Evolutionary conservation across 2,113 vertebrate species (phyloP), one percentile per base, ranked within the genome.

Genomic region (Phycodurus eques): DNA sequence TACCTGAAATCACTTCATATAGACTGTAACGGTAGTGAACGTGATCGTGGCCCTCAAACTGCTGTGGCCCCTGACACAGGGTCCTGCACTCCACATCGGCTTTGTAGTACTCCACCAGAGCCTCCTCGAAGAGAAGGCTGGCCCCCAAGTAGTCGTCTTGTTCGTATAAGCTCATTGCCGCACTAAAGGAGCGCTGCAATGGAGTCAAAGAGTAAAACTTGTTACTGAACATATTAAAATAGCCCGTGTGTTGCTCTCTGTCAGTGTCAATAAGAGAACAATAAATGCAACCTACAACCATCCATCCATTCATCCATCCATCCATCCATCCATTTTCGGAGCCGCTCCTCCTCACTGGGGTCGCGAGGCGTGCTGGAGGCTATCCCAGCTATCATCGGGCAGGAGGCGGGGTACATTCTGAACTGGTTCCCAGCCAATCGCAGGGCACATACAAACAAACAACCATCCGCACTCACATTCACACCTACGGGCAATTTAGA

Each of bases 1-100:
- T 89, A 99, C 98, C 97, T 93, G 98, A 96, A 74, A 99, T 87
- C n/a, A 95, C 89, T 90, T 98, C 96, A 0, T 95, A 94, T 65
- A 99, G 93, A 81, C 93, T 93, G 73, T 93, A 94, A 56, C 92
- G 94, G 71, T 96, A 95, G 5, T 91, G 85, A 77, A 96, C 78
- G 67, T 96, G 91, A 53, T 95, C 93, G 0, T 97, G 91, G 31
- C 94, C 95, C 76, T 95, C 94, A 80, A 97, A 96, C 12, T 85
- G 91, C 88, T 96, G 95, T 0, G 95, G 95, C 0, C 94, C 95
- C 61, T 97, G 95, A 0, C 97, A 99, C 62, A 96, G 81, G 22
- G 91, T 83, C 62, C 95, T 92, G 74, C 98, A 99, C 44, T 95
- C 95, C 53, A 74, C 73, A 27, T 99, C 97, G 1, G 95, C 96